Conservation (phyloP, 2,888 invertebrate genomes). For the Fissipunctia ypsillon region DNA sequence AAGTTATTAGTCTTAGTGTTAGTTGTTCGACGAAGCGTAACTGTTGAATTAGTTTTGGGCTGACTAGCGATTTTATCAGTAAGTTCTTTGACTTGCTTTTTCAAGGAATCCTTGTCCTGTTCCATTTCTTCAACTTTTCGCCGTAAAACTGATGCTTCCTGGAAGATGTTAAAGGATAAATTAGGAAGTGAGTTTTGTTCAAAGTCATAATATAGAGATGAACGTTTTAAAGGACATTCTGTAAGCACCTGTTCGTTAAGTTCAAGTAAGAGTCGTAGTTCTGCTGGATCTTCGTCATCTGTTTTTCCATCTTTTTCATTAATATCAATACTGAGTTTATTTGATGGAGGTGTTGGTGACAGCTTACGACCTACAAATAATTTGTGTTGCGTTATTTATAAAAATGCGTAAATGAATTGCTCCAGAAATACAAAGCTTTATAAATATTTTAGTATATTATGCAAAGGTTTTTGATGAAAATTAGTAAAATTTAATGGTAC, state of each 20-base stretch:
- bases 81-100: slow-evolving; percentile 94
- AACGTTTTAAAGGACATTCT: neutral
- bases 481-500: slow-evolving; percentile 66
- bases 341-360: slow-evolving; percentile 92
- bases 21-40: slow-evolving; percentile 78
- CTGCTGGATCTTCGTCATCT: slow-evolving; percentile 95
- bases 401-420: neutral
- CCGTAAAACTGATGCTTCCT: slow-evolving; percentile 95
- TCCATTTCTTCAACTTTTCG: slow-evolving; percentile 96
- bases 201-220: neutral
- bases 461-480: slow-evolving; percentile 58
- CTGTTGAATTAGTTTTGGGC: slow-evolving; percentile 80
- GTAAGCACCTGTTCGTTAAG: slow-evolving; percentile 94
- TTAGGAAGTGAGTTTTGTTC: neutral
- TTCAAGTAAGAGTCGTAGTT: slow-evolving; percentile 96
- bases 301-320: slow-evolving; percentile 94
- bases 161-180: slow-evolving; percentile 51
- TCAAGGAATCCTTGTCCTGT: slow-evolving; percentile 93
- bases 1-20: slow-evolving; percentile 86
- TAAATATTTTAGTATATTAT: slow-evolving; percentile 57
- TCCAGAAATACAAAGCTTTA: slow-evolving; percentile 50
- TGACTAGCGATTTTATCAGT: slow-evolving; percentile 92
- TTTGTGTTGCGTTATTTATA: slow-evolving; percentile 42
- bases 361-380: slow-evolving; percentile 91
- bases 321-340: slow-evolving; percentile 92